phyloP scores from a whole-genome alignment of 2,888 invertebrate genomes.

The Agrochola lychnidis region DNA sequence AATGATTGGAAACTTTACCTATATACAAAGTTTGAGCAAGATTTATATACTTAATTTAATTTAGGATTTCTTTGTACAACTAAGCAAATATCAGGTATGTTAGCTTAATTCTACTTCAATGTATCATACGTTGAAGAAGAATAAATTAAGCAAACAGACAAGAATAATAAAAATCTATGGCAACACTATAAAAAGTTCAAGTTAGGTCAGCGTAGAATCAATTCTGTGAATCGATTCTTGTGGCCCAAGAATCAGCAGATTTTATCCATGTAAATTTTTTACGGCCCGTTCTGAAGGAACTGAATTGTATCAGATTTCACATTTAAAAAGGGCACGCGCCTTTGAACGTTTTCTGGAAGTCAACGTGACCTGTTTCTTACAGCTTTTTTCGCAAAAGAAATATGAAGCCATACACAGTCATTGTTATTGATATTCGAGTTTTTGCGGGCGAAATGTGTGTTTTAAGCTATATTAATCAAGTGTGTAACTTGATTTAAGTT shows the following conservation, averaged over 20 bases:
- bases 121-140: background rate
- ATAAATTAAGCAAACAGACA: background rate
- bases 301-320: slow-evolving; percentile 52
- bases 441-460: background rate
- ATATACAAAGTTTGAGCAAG: background rate
- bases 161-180: slow-evolving; percentile 7
- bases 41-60: slow-evolving; percentile 29
- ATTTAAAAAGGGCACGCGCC: slow-evolving; percentile 49
- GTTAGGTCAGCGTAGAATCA: slow-evolving; percentile 11
- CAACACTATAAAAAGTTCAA: background rate
- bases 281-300: slow-evolving; percentile 16
- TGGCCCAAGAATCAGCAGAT: slow-evolving; percentile 29
- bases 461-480: background rate
- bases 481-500: background rate
- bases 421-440: slow-evolving; percentile 4
- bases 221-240: slow-evolving; percentile 27
- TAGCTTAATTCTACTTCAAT: slow-evolving; percentile 10
- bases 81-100: slow-evolving; percentile 5
- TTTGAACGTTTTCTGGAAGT: slow-evolving; percentile 30
- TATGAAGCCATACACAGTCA: slow-evolving; percentile 19
- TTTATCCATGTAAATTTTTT: slow-evolving; percentile 48
- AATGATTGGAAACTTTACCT: slow-evolving; percentile 10
- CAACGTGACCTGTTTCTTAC: slow-evolving; percentile 14
- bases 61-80: slow-evolving; percentile 6
- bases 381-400: slow-evolving; percentile 12